Conservation (phyloP, 2,113 vertebrate genomes). For the Apodemus sylvaticus region DNA sequence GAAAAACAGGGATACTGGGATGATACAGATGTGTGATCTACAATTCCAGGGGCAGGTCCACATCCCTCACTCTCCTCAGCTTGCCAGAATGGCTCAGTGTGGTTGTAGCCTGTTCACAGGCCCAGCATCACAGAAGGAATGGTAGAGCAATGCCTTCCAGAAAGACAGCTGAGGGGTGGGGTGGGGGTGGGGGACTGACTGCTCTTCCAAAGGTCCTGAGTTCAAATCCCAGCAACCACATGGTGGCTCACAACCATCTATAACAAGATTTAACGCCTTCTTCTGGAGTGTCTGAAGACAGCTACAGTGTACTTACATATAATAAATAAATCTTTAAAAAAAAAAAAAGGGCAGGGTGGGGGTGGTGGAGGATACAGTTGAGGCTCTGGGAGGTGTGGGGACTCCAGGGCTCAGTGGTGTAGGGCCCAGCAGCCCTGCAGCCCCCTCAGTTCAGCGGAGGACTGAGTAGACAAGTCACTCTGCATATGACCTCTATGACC, state of each 20-base stretch:
- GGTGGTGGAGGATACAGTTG: neutral
- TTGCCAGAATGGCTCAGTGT: rapidly evolving
- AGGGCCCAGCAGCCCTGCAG: neutral
- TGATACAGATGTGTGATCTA: neutral
- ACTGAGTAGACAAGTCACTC: neutral
- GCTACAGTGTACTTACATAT: too few species aligned
- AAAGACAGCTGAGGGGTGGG: neutral
- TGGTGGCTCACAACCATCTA: too few species aligned
- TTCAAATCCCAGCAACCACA: too few species aligned
- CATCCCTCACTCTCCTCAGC: neutral
- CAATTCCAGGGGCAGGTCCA: neutral
- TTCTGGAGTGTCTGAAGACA: too few species aligned
- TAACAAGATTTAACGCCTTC: too few species aligned
- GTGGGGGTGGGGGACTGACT: neutral
- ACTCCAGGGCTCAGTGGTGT: neutral
- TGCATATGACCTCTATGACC: neutral
- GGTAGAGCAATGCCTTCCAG: too few species aligned
- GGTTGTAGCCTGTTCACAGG: neutral
- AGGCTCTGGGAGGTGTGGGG: neutral
- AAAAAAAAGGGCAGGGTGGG: neutral
- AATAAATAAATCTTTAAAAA: too few species aligned
- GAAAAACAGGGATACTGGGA: neutral
- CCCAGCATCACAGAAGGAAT: neutral
- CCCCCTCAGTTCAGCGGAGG: neutral
- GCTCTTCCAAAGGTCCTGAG: too few species aligned